Evolutionary conservation across 1,140 invertebrate species (phyloP).

Genomic region (Calephelis virginiensis): DNA sequence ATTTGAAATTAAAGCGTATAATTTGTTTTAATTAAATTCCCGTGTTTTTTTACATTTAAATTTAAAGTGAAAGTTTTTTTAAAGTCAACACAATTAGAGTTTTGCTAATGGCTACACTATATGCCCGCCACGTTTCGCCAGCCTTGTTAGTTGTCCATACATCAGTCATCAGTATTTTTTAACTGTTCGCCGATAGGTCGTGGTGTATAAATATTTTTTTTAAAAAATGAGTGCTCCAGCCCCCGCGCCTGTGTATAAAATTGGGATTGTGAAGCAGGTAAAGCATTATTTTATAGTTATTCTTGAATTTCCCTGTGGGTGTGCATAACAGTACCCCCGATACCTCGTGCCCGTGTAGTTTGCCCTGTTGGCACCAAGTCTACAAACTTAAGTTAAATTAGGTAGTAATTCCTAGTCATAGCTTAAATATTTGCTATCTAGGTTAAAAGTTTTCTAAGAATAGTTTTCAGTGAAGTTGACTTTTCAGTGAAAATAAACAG

Average conservation of each 20-base stretch:
- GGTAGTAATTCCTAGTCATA: constrained; percentile 24
- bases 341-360: constrained; percentile 61
- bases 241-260: constrained; percentile 59
- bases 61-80: not conserved
- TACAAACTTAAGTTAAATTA: constrained; percentile 31
- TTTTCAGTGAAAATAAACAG: not conserved
- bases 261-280: constrained; percentile 72
- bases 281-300: constrained; percentile 45
- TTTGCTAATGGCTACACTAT: constrained; percentile 53
- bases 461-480: not conserved
- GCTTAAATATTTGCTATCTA: constrained; percentile 5
- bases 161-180: constrained; percentile 52
- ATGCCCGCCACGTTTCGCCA: constrained; percentile 69
- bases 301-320: constrained; percentile 30
- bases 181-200: constrained; percentile 45
- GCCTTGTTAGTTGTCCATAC: constrained; percentile 50
- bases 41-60: not conserved
- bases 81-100: constrained; percentile 25
- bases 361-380: constrained; percentile 70
- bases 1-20: too few relatives aligned
- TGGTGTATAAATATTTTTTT: constrained; percentile 39
- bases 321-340: constrained; percentile 22
- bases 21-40: too few relatives aligned
- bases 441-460: not conserved
- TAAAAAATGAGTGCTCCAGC: constrained; percentile 66